Conservation (phyloP, 2,113 vertebrate species). For the Benitochromis conjunctus region DNA sequence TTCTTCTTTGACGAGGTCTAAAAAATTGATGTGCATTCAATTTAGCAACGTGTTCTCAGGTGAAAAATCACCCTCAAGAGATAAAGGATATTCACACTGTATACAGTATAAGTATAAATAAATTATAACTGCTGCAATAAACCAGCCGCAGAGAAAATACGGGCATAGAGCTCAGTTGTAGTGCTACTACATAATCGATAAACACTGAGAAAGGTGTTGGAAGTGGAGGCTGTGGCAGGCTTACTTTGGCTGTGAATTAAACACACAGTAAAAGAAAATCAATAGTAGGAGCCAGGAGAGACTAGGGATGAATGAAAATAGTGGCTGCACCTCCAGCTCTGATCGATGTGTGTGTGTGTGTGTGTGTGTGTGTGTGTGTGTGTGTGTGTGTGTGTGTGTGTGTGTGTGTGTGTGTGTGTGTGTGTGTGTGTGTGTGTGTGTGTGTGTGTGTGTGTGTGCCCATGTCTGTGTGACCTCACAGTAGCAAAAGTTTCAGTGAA, state of each 20-base stretch:
- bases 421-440: no score
- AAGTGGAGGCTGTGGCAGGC: slow-evolving; percentile 24
- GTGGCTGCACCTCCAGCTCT: slow-evolving; percentile 13
- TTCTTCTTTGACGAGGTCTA: neutral
- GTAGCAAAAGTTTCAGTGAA: neutral
- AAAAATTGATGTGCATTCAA: neutral
- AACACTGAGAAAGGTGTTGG: slow-evolving; percentile 44
- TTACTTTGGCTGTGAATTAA: slow-evolving; percentile 51
- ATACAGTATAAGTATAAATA: neutral
- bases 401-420: neutral
- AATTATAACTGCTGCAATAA: neutral
- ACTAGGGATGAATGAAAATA: slow-evolving; percentile 54
- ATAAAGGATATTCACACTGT: neutral
- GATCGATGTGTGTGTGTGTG: slow-evolving; percentile 25
- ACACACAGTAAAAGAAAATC: slow-evolving; percentile 47
- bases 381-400: neutral
- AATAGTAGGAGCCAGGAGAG: slow-evolving; percentile 45
- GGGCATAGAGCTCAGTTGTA: neutral
- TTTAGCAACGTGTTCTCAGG: neutral
- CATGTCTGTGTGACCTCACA: neutral
- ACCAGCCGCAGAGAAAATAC: slow-evolving; percentile 5
- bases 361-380: neutral
- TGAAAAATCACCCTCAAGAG: neutral
- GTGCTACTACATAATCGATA: slow-evolving; percentile 39
- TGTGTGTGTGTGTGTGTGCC: neutral